Percentiles rank a stretch among this genome's conserved stretches.
These are phyloP conservation scores for Apotomis capreana DNA, from an alignment of 2,888 invertebrate genomes.

Conservation along the genomic window DNA sequence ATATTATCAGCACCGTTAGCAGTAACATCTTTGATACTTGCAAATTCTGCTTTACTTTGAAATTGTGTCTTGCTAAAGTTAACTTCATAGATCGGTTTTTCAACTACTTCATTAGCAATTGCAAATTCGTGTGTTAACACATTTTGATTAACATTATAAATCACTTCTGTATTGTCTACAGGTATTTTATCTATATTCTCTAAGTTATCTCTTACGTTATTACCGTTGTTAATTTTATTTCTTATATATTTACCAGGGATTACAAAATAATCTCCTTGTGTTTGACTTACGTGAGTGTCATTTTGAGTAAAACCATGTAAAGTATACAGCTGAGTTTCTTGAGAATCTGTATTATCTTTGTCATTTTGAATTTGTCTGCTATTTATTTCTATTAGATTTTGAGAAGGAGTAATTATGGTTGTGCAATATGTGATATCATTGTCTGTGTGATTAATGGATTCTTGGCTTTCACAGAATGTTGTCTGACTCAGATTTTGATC, in stretches of 20 bases:
- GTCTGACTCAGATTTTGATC: slow-evolving; percentile 12
- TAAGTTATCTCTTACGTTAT: neutral
- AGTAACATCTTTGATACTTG: neutral
- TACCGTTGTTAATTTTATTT: slow-evolving; percentile 1
- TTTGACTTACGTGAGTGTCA: slow-evolving; percentile 59
- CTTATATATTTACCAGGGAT: slow-evolving; percentile 53
- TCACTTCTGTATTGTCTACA: neutral
- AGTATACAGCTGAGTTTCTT: slow-evolving; percentile 51
- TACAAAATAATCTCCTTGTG: slow-evolving; percentile 51
- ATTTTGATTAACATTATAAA: slow-evolving; percentile 1
- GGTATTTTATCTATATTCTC: neutral
- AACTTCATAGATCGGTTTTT: neutral
- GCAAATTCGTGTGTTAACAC: neutral
- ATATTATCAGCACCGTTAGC: neutral
- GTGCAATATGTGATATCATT: slow-evolving; percentile 12
- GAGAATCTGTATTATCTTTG: slow-evolving; percentile 46
- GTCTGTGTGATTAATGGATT: neutral
- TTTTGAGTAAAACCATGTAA: slow-evolving; percentile 51
- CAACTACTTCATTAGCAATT: neutral
- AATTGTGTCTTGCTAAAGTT: neutral
- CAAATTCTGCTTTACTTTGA: neutral
- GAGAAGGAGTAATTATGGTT: slow-evolving; percentile 11
- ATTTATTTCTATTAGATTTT: slow-evolving; percentile 1
- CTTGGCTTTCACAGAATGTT: slow-evolving; percentile 34
- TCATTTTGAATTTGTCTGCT: slow-evolving; percentile 18